These are phyloP conservation scores for Caenorhabditis sp. DNA, from an alignment of 2,888 invertebrate genomes.

Conservation along the genomic window DNA sequence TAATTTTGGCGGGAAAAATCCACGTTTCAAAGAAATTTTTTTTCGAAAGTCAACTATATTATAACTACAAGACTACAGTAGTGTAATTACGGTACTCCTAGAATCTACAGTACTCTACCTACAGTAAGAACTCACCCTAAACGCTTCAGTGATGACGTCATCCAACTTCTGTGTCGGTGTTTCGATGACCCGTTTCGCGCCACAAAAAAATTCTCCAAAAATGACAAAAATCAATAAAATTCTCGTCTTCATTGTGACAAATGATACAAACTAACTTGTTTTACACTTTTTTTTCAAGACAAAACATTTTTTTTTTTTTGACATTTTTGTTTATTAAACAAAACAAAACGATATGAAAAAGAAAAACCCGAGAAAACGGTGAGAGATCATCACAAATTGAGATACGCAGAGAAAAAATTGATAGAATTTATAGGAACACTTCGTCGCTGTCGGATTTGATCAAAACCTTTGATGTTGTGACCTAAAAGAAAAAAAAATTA, in stretches of 20 bases:
- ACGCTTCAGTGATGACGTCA: slow-evolving; percentile 24
- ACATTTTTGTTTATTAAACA: too few relatives aligned
- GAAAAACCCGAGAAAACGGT: background rate
- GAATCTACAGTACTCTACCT: too few relatives aligned
- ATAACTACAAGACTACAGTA: too few relatives aligned
- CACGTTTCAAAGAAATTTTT: too few relatives aligned
- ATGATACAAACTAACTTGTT: background rate
- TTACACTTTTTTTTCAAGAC: background rate
- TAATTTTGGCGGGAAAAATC: too few relatives aligned
- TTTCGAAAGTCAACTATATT: too few relatives aligned
- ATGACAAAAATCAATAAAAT: background rate
- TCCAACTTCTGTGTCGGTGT: slow-evolving; percentile 23
- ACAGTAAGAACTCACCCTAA: slow-evolving; percentile 32
- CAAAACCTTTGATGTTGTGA: slow-evolving; percentile 6
- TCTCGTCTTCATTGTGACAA: background rate
- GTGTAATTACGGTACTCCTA: too few relatives aligned
- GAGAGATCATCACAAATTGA: slow-evolving; percentile 9
- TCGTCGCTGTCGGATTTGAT: slow-evolving; percentile 14
- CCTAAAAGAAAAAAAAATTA: slow-evolving; percentile 11
- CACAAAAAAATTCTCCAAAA: background rate
- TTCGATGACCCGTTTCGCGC: background rate
- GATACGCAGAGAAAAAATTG: background rate
- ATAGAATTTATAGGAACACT: slow-evolving; percentile 19
- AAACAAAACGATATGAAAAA: too few relatives aligned
- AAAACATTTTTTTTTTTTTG: background rate